Percentiles rank a stretch among this genome's conserved stretches.
These are phyloP conservation scores for Gambelia wislizenii DNA, from an alignment of 2,797 vertebrate genomes.

Conservation along the genomic window DNA sequence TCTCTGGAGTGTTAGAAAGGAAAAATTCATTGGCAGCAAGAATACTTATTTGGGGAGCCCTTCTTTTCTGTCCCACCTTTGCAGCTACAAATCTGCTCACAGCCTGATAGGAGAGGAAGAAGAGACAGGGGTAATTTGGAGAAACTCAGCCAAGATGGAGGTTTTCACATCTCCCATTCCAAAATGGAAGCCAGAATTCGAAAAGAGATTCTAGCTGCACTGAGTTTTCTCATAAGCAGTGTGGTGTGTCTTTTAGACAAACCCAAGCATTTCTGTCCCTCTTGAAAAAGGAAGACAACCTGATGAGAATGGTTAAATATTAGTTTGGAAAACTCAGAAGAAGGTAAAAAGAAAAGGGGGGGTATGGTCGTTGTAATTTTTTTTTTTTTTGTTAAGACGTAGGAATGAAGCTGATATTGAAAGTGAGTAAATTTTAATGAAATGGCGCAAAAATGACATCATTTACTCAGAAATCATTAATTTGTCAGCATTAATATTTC, in stretches of 20 bases:
- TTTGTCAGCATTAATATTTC: conserved; percentile 99
- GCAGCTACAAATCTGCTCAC: not conserved
- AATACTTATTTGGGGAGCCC: too few relatives aligned
- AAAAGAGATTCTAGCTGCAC: not conserved
- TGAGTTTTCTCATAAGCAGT: not conserved
- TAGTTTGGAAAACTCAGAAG: conserved; percentile 48
- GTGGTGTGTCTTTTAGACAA: not conserved
- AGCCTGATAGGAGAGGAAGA: too few relatives aligned
- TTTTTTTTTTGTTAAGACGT: conserved; percentile 74
- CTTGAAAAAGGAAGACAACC: not conserved
- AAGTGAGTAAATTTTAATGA: conserved; percentile 99
- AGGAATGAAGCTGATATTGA: conserved; percentile 84
- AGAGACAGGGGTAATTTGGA: too few relatives aligned
- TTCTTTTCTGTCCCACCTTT: not conserved
- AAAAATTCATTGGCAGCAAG: too few relatives aligned
- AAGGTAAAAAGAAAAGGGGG: conserved; percentile 59
- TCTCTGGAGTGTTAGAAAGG: too few relatives aligned
- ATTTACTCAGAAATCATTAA: conserved; percentile 99
- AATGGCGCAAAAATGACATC: conserved; percentile 97
- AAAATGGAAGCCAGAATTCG: not conserved
- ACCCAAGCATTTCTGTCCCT: conserved; percentile 25
- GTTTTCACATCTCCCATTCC: not conserved
- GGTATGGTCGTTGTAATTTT: conserved; percentile 83
- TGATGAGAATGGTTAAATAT: conserved; percentile 62
- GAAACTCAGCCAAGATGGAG: too few relatives aligned